A percentile compares a stretch with the other conserved stretches of the same genome.
phyloP scores from a whole-genome alignment of 2,888 invertebrate species.

The Eupsilia transversa region DNA sequence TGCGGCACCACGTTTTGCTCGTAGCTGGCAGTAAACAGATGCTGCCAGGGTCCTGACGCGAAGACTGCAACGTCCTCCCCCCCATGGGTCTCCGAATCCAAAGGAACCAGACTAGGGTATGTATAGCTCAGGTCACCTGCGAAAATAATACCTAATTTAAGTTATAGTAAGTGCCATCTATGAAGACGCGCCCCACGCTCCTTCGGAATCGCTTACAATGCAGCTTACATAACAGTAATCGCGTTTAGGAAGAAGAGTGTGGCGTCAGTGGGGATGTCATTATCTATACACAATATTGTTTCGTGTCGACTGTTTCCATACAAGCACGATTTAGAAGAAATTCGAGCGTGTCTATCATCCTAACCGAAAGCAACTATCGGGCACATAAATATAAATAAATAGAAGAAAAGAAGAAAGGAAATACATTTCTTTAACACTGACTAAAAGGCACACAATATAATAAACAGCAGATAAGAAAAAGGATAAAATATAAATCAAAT shows the following conservation, averaged over 20 bases:
- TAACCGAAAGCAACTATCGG: neutral
- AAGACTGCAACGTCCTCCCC: slow-evolving; percentile 95
- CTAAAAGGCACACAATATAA: too few relatives aligned
- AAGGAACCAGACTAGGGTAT: slow-evolving; percentile 92
- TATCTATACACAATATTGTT: neutral
- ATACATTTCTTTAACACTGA: too few relatives aligned
- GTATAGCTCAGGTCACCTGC: slow-evolving; percentile 86
- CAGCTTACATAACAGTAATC: too few relatives aligned
- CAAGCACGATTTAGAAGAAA: neutral
- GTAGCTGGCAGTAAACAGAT: slow-evolving; percentile 94
- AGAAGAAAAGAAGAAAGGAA: too few relatives aligned
- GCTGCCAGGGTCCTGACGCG: slow-evolving; percentile 94
- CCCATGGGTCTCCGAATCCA: slow-evolving; percentile 93
- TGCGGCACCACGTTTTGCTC: slow-evolving; percentile 95
- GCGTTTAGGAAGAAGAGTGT: too few relatives aligned
- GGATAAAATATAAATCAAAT: too few relatives aligned
- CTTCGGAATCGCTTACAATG: too few relatives aligned
- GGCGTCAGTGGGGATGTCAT: too few relatives aligned
- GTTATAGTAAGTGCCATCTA: too few relatives aligned
- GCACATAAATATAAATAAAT: too few relatives aligned
- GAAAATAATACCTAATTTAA: slow-evolving; percentile 31
- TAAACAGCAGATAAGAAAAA: too few relatives aligned
- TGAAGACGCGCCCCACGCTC: too few relatives aligned
- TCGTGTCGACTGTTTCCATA: neutral
- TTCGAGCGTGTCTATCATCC: neutral